These are phyloP conservation scores for Neosalanx taihuensis DNA, from an alignment of 2,797 vertebrate species.

Conservation along the genomic window DNA sequence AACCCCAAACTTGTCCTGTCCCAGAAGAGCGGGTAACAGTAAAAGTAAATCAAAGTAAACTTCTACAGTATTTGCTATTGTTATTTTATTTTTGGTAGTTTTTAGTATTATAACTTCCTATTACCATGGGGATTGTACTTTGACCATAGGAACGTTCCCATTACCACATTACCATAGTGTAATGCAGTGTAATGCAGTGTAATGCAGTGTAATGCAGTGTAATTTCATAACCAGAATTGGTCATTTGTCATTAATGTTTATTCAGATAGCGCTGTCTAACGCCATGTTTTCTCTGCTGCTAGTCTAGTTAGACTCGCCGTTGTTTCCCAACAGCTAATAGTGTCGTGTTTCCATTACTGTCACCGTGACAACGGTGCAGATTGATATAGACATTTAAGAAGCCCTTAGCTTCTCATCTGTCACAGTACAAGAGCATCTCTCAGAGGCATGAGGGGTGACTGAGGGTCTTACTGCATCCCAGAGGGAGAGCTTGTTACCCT, in stretches of 20 bases:
- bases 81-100: too few species aligned
- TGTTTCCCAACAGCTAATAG: conserved; percentile 54
- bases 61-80: too few species aligned
- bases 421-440: conserved; percentile 56
- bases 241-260: conserved; percentile 39
- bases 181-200: too few species aligned
- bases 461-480: conserved; percentile 18
- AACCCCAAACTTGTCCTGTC: conserved; percentile 66
- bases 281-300: conserved; percentile 65
- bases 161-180: too few species aligned
- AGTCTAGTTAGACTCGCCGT: conserved; percentile 52
- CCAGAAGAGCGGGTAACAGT: conserved; percentile 54
- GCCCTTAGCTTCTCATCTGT: conserved; percentile 66
- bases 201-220: too few species aligned
- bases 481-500: conserved; percentile 11
- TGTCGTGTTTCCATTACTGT: conserved; percentile 73
- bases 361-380: conserved; percentile 68
- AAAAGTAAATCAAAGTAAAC: background rate
- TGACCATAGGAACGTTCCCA: too few species aligned
- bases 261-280: conserved; percentile 45
- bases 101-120: too few species aligned
- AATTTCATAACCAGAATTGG: background rate
- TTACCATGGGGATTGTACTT: background rate
- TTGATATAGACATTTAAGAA: conserved; percentile 78
- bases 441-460: conserved; percentile 43